Base-by-base conservation (phyloP, 2,113 vertebrate genomes). In the Lagopus leucura region DNA sequence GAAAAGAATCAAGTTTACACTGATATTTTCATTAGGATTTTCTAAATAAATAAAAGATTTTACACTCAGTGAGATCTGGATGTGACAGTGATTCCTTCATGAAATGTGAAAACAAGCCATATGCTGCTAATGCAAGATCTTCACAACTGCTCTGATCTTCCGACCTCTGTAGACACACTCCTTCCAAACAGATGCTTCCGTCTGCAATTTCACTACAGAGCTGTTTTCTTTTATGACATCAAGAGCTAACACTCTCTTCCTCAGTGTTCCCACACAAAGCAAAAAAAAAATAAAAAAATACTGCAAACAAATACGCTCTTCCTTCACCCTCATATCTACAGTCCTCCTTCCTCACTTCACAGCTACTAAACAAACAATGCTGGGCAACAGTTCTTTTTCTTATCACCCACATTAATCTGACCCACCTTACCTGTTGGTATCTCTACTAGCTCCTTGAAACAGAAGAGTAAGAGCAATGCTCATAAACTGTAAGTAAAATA, bases 361-460 rank as follows among this genome's bases (percentile, higher is more conserved):
- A 48, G 47, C 65, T 84, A 52, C 61, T 84, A 47, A 90, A 90
- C 61, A 84, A 88, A 71, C 17, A 60, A 1, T n/a, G 71, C 16
- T 34, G 27, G 82, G 80, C 60, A 95, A n/a, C 58, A 43, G 28
- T 13, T 54, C 3, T 72, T 72, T 22, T 60, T 24, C 22, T 84
- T 92, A 95, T 84, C 45, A 0, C 24, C 36, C 72, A 40, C 30
- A 76, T 82, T 84, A 86, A 94, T 92, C 81, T 94, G 77, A 86
- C 52, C 28, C 63, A 65, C 30, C 28, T 48, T 65, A 21, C 47
- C 43, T 28, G 70, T 8, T 19, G 34, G 66, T 85, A 86, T 84
- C 80, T 70, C 81, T 72, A 64, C 0, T 0, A 89, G 67, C 71
- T 48, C 82, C 89, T 58, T 85, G 30, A 70, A 92, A 80, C 36